Conservation (phyloP, 2,797 vertebrate species). For the Gambusia yucatana region DNA sequence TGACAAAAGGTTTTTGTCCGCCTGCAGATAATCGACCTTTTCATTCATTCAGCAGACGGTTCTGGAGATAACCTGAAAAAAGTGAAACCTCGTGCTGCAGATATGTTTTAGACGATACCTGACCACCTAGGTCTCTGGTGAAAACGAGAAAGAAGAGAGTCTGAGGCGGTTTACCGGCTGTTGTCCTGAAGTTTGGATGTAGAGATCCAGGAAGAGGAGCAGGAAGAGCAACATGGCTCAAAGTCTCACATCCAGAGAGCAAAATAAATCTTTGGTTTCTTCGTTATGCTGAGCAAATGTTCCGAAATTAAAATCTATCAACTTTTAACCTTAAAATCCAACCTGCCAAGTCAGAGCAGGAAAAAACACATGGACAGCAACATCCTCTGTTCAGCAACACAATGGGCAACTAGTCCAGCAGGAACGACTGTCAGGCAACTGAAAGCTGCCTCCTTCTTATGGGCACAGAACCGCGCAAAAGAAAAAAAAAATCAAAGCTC, state of each 20-base stretch:
- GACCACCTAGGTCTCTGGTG: not conserved
- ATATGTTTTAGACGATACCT: not conserved
- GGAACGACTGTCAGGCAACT: not conserved
- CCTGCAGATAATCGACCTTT: not conserved
- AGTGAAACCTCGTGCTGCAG: not conserved
- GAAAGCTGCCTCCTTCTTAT: conserved; percentile 18
- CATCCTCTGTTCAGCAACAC: conserved; percentile 36
- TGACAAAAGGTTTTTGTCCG: not conserved
- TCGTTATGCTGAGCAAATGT: conserved; percentile 8
- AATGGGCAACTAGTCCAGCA: not conserved
- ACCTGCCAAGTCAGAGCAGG: conserved; percentile 19
- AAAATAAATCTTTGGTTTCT: not conserved
- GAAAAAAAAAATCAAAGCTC: not conserved
- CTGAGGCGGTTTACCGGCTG: conserved; percentile 54
- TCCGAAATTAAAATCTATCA: not conserved
- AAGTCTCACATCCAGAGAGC: conserved; percentile 44
- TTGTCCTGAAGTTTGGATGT: conserved; percentile 51
- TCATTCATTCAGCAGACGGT: not conserved
- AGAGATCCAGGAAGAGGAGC: conserved; percentile 45
- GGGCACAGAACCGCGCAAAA: not conserved
- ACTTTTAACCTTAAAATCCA: conserved; percentile 4
- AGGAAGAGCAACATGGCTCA: conserved; percentile 55
- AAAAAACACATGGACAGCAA: conserved; percentile 40
- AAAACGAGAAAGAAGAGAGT: not conserved
- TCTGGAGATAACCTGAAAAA: not conserved